Conservation (phyloP, 2,113 vertebrate genomes). For the Dasyurus viverrinus region DNA sequence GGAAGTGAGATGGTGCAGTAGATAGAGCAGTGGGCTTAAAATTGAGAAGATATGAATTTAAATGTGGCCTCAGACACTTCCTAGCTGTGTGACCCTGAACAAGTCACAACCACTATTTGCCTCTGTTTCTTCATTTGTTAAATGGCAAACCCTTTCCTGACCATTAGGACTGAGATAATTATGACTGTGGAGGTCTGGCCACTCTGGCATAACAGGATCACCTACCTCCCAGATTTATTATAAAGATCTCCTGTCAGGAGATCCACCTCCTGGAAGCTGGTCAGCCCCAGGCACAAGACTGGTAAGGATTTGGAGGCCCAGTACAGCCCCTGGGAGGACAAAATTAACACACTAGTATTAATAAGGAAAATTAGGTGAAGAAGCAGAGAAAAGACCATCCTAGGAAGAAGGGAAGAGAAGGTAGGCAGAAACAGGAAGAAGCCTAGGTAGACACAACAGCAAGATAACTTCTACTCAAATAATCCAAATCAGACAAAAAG, state of each 20-base stretch:
- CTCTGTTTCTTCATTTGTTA: background rate
- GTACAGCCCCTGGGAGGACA: background rate
- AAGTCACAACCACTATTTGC: background rate
- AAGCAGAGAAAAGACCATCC: background rate
- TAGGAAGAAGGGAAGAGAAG: slow-evolving; percentile 1
- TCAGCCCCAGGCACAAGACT: background rate
- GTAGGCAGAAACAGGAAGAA: background rate
- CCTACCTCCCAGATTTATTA: background rate
- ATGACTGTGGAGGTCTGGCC: too few relatives aligned
- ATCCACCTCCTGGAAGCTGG: background rate
- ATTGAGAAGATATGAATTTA: background rate
- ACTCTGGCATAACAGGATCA: too few relatives aligned
- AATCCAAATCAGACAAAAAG: background rate
- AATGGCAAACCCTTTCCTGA: background rate
- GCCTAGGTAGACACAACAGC: background rate
- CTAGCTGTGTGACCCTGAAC: background rate
- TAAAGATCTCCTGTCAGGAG: background rate
- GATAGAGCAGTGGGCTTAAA: too few relatives aligned
- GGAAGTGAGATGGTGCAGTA: too few relatives aligned
- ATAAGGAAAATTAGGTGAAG: background rate
- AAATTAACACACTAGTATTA: background rate
- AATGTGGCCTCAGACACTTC: background rate
- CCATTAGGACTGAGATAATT: too few relatives aligned
- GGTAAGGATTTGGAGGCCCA: background rate
- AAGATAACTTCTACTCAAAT: background rate